These are phyloP conservation scores for Heliconius cydno DNA, from an alignment of 2,888 invertebrate genomes.

Conservation along the genomic window DNA sequence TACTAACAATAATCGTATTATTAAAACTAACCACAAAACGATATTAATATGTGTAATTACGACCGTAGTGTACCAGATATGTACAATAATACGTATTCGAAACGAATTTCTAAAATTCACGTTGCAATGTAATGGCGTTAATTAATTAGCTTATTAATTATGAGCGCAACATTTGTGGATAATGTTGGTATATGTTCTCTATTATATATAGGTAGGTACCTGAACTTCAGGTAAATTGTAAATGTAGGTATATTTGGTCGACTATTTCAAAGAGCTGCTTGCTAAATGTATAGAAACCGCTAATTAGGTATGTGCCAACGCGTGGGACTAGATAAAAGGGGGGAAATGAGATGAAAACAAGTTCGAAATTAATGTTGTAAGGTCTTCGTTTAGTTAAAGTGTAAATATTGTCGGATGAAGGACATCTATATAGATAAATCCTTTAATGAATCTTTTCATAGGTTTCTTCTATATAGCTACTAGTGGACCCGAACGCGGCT, in stretches of 20 bases:
- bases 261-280: neutral
- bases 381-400: neutral
- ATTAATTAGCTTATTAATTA: constrained; percentile 68
- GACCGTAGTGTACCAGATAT: constrained; percentile 39
- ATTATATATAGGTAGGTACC: neutral
- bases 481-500: no score
- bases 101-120: constrained; percentile 56
- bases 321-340: neutral
- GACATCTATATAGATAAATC: no score
- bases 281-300: neutral
- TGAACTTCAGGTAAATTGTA: neutral
- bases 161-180: constrained; percentile 59
- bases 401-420: neutral
- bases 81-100: constrained; percentile 45
- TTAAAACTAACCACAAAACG: constrained; percentile 36
- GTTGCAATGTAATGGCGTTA: constrained; percentile 54
- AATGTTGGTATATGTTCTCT: constrained; percentile 18
- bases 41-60: constrained; percentile 40
- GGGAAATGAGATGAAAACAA: neutral
- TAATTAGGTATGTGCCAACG: constrained; percentile 1
- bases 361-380: neutral
- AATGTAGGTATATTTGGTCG: neutral
- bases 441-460: no score
- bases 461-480: no score
- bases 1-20: constrained; percentile 33